Base-by-base conservation (phyloP, 1,140 invertebrate genomes). In the Gonioctena quinquepunctata region DNA sequence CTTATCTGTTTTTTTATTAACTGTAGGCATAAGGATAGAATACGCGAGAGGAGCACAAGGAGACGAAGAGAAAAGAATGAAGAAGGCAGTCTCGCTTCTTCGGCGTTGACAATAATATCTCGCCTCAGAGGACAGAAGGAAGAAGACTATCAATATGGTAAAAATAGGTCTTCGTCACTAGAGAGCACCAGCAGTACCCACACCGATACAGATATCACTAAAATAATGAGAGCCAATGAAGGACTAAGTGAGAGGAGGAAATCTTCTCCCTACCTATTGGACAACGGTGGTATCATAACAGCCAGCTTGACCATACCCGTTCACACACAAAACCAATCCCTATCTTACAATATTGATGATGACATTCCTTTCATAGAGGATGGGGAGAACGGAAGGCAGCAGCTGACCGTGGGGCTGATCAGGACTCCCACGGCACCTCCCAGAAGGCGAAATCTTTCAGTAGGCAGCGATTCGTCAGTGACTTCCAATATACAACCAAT, bases 291-390 rank as follows among this genome's bases (percentile, higher is more conserved):
- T 77, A 89, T 94, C 3, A 93, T 95, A 71, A 93, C 91, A 1
- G 93, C 92, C 0, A 93, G 91, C 74, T 86, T 95, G 3, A 93
- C 91, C 69, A 92, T 94, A 80, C 91, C 92, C 1, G 85, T 84
- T 84, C 90, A 84, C 84, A 87, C 72, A 71, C 83, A 19, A 81
- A 85, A 63, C 21, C 66, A 67, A 16, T 52, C 48, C 23, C 23
- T 70, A 16, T 70, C 74, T 42, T 68, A 73, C 48, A 71, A 80
- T 79, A 27, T 73, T 27, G 71, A 91, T 73, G 89, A 91, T 77
- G 90, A 91, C 82, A 92, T 92, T 83, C 90, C 90, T 33, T 92
- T 86, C 72, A 91, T 91, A 76, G 90, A 92, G 77, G 91, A 92
- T 70, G 73, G 61, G 21, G 77, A 77, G 11, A 79, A 76, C 28